phyloP scores from a whole-genome alignment of 2,888 invertebrate species.

The Venustoraphidia nigricollis region DNA sequence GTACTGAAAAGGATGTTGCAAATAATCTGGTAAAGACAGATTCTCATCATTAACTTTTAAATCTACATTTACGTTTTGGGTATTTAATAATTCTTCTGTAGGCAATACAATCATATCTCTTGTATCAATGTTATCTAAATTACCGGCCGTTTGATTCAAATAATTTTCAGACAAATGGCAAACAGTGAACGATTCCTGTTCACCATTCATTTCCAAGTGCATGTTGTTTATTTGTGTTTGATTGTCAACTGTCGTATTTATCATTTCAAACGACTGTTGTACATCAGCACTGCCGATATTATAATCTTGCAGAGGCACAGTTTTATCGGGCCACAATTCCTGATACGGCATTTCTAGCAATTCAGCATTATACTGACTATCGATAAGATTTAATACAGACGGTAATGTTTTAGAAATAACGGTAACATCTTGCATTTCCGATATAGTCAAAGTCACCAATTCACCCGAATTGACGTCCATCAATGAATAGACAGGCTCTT shows the following conservation, averaged over 20 bases:
- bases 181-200: background rate
- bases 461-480: slow-evolving; percentile 19
- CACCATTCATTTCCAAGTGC: background rate
- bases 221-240: background rate
- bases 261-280: no score
- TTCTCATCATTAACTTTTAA: background rate
- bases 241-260: no score
- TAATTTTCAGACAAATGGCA: background rate
- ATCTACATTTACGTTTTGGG: background rate
- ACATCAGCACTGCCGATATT: background rate
- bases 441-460: slow-evolving; percentile 14
- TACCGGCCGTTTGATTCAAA: background rate
- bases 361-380: slow-evolving; percentile 2
- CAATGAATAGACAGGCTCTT: slow-evolving; percentile 17
- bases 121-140: slow-evolving; percentile 5
- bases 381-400: slow-evolving; percentile 5
- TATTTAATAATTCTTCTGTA: background rate
- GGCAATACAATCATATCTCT: slow-evolving; percentile 2
- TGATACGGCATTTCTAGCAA: slow-evolving; percentile 4
- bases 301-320: background rate
- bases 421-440: slow-evolving; percentile 3
- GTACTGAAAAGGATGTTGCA: background rate
- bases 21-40: slow-evolving; percentile 1
- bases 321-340: slow-evolving; percentile 4
- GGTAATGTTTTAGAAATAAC: slow-evolving; percentile 2